These are phyloP conservation scores for Tethea ocularis DNA, from an alignment of 2,888 invertebrate genomes.

Conservation along the genomic window DNA sequence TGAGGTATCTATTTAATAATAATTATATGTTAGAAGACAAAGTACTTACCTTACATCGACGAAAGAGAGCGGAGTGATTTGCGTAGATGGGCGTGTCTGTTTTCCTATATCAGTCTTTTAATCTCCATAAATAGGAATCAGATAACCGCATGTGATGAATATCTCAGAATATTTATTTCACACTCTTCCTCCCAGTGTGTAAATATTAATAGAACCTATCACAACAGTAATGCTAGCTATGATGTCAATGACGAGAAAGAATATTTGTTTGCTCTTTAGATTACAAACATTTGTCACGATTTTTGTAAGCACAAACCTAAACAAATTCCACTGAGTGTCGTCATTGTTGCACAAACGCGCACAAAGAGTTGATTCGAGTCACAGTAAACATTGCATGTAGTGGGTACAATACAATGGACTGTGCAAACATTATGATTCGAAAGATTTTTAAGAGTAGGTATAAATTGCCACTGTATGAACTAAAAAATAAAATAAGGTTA, in stretches of 20 bases:
- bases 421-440: background rate
- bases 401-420: background rate
- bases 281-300: slow-evolving; percentile 3
- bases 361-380: background rate
- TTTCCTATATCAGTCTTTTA: too few relatives aligned
- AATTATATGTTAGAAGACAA: background rate
- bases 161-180: too few relatives aligned
- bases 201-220: too few relatives aligned
- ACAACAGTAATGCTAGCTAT: background rate
- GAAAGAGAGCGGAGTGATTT: background rate
- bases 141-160: too few relatives aligned
- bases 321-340: slow-evolving; percentile 5
- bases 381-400: slow-evolving; percentile 6
- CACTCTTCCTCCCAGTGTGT: too few relatives aligned
- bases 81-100: too few relatives aligned
- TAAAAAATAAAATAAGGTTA: too few relatives aligned
- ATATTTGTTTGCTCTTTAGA: background rate
- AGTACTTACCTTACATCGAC: background rate
- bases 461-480: too few relatives aligned
- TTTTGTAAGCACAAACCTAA: background rate
- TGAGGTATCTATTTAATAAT: background rate
- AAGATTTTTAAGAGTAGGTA: too few relatives aligned
- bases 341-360: background rate
- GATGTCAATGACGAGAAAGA: too few relatives aligned
- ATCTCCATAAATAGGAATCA: too few relatives aligned